Percentiles rank a stretch among this genome's conserved stretches.
These are phyloP conservation scores for Helogale parvula DNA, from an alignment of 2,113 vertebrate genomes.

Conservation along the genomic window DNA sequence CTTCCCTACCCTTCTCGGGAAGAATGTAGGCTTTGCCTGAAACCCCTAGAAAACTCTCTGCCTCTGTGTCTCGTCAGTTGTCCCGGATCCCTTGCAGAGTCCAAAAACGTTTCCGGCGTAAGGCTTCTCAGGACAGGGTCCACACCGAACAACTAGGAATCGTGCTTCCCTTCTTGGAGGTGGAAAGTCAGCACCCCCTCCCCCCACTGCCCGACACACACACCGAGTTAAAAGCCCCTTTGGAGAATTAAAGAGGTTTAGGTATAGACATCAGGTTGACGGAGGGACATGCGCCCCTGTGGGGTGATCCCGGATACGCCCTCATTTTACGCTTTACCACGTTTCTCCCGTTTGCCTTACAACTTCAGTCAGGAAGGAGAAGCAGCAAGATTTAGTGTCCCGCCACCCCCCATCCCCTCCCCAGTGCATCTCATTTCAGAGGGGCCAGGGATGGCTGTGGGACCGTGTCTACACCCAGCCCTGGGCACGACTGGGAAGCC, in stretches of 20 bases:
- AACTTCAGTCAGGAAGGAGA: not conserved
- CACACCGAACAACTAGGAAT: not conserved
- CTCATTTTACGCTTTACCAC: not conserved
- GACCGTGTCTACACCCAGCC: rapidly evolving
- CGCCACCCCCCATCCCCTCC: not conserved
- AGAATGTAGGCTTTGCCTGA: not conserved
- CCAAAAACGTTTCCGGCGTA: not conserved
- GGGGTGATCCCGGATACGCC: rapidly evolving
- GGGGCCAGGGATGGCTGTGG: not conserved
- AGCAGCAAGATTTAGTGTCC: not conserved
- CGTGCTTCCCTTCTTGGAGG: not conserved
- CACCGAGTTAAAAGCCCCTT: not conserved
- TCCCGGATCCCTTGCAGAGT: not conserved
- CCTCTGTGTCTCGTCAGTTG: not conserved
- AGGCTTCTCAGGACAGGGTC: not conserved
- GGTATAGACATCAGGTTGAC: not conserved
- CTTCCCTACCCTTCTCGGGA: not conserved
- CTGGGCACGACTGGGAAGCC: not conserved
- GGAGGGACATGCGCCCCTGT: not conserved
- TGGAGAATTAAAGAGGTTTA: not conserved
- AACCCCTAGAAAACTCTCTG: not conserved
- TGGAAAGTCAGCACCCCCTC: not conserved
- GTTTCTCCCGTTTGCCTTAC: not conserved
- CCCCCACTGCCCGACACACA: not conserved
- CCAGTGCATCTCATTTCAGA: not conserved